Evolutionary conservation across 2,888 invertebrate species (phyloP), one percentile per base, ranked within the genome.

Genomic region (Scrobipalpa costella): DNA sequence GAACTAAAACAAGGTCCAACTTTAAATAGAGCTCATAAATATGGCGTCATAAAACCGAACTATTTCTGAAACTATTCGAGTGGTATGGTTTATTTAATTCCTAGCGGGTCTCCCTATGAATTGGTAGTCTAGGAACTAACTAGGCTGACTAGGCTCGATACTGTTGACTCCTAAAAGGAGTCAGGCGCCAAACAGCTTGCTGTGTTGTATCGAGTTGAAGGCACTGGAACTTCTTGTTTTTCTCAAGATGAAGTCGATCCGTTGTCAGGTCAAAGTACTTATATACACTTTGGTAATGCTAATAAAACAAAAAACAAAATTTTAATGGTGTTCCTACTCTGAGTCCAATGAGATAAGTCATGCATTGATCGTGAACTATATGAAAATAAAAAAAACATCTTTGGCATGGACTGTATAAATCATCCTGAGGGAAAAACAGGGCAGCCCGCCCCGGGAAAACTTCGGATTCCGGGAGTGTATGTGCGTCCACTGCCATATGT

Each of bases 401-500:
- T 75, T 71, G 59, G 63, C 63, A 66, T 58, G 33, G 50, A 49
- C 61, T 71, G 68, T 64, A 80, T 81, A 80, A 80, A 79, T 80
- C 81, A 81, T 80, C 75, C 27, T 6, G 27, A 15, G 44, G 44
- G 44, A 44, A 44, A n/a, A 44, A 44, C n/a, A 44, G 74, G 70
- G 71, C 69, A 71, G 70, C 70, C 67, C 68, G 66, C 70, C 68
- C 65, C 66, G 69, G 71, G 72, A 71, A 76, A 76, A 78, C 78
- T 72, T 76, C 76, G 81, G 79, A 83, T 84, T 80, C 80, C 81
- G 76, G 73, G 77, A 84, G 84, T 86, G 81, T 82, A 85, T 85
- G 81, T 82, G 76, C 73, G 70, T 79, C 78, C 72, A 27, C 34
- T 69, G 75, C 88, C 85, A 86, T 89, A 88, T 88, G 90, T 90